A percentile compares a stretch with the other conserved stretches of the same genome.
Conservation (phyloP, 2,888 invertebrate species). For the Brenthis ino region DNA sequence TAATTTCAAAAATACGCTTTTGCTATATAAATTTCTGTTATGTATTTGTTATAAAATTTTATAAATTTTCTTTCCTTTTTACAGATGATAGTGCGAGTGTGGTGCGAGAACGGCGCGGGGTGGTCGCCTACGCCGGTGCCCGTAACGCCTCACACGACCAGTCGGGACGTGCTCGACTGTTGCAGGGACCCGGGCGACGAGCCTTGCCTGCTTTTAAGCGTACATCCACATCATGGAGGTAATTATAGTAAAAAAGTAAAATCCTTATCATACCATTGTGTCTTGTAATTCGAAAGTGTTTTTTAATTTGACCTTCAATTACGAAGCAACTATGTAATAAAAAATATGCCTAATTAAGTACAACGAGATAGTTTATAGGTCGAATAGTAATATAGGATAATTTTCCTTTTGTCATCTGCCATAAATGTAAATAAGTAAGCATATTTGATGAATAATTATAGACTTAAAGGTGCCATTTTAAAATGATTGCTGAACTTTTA, state of each 20-base stretch:
- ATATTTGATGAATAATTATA: too few relatives aligned
- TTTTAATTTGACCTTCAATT: too few relatives aligned
- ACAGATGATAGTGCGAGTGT: slow-evolving; percentile 86
- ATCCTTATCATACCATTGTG: not conserved
- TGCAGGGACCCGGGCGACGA: slow-evolving; percentile 86
- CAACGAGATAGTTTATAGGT: too few relatives aligned
- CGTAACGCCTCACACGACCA: slow-evolving; percentile 85
- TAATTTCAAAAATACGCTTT: too few relatives aligned
- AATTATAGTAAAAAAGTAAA: not conserved
- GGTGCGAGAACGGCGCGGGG: slow-evolving; percentile 81
- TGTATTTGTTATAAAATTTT: not conserved
- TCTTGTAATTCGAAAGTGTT: too few relatives aligned
- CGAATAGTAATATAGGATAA: too few relatives aligned
- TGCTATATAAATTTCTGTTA: too few relatives aligned
- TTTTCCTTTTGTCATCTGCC: too few relatives aligned
- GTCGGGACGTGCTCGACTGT: slow-evolving; percentile 85
- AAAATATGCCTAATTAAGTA: too few relatives aligned
- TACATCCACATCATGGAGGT: slow-evolving; percentile 83
- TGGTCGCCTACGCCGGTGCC: slow-evolving; percentile 83
- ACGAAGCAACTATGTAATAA: too few relatives aligned
- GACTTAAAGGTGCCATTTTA: too few relatives aligned
- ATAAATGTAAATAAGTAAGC: too few relatives aligned
- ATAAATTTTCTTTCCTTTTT: slow-evolving; percentile 9
- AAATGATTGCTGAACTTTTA: not conserved
- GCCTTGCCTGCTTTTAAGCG: slow-evolving; percentile 82